A percentile compares a stretch with the other conserved stretches of the same genome.
Conservation (phyloP, 2,113 vertebrate species). For the Salvelinus sp. region DNA sequence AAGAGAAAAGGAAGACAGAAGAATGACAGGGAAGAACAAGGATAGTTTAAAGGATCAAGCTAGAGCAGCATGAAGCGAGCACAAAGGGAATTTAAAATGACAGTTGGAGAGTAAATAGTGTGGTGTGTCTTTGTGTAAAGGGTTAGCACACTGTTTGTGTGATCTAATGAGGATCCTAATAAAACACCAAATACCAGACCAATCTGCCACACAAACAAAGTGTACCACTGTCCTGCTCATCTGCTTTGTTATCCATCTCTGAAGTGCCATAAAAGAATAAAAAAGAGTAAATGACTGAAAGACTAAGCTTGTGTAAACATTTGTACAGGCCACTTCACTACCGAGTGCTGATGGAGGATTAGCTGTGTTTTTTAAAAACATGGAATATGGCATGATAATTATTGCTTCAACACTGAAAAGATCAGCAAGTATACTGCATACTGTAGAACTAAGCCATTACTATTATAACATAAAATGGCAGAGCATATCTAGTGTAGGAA, state of each 20-base stretch:
- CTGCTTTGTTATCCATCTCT: constrained; percentile 59
- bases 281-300: background rate
- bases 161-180: too few species aligned
- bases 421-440: too few species aligned
- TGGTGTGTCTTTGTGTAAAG: background rate
- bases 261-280: constrained; percentile 21
- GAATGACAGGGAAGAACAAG: constrained; percentile 1
- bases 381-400: too few species aligned
- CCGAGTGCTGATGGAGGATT: background rate
- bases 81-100: too few species aligned
- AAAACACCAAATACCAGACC: too few species aligned
- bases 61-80: background rate
- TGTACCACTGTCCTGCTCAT: constrained; percentile 37
- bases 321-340: background rate
- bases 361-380: too few species aligned
- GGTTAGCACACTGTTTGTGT: background rate
- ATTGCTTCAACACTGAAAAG: too few species aligned
- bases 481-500: too few species aligned
- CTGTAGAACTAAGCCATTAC: too few species aligned
- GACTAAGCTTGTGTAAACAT: background rate
- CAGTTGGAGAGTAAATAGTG: background rate
- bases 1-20: constrained; percentile 14
- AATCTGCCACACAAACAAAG: constrained; percentile 8
- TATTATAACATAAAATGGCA: too few species aligned
- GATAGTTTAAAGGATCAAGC: background rate